phyloP scores from a whole-genome alignment of 2,888 invertebrate species.

The Dorcus hopei region DNA sequence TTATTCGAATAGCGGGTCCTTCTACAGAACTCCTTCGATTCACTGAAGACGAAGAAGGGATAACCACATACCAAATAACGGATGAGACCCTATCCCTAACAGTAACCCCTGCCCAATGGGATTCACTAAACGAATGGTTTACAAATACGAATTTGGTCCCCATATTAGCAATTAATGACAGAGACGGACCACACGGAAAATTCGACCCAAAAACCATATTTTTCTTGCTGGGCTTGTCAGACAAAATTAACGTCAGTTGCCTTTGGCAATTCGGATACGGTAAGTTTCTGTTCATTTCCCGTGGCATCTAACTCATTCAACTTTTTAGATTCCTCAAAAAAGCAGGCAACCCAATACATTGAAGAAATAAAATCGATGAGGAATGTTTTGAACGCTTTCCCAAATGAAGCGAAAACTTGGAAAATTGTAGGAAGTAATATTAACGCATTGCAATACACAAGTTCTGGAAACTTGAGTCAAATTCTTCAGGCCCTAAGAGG shows the following conservation, averaged over 20 bases:
- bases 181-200: constrained; percentile 50
- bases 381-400: constrained; percentile 64
- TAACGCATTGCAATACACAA: constrained; percentile 34
- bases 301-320: neutral
- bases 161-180: constrained; percentile 66
- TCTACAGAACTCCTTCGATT: constrained; percentile 55
- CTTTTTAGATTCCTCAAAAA: constrained; percentile 53
- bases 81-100: constrained; percentile 29
- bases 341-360: constrained; percentile 57
- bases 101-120: constrained; percentile 44
- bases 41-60: constrained; percentile 28
- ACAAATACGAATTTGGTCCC: constrained; percentile 60
- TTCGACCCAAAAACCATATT: constrained; percentile 71
- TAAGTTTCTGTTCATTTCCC: constrained; percentile 41
- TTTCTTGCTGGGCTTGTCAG: constrained; percentile 65
- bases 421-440: constrained; percentile 62
- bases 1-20: constrained; percentile 70
- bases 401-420: constrained; percentile 55
- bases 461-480: constrained; percentile 31
- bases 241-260: constrained; percentile 61
- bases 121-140: constrained; percentile 53
- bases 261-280: constrained; percentile 75
- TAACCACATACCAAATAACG: constrained; percentile 5
- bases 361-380: constrained; percentile 62
- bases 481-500: too few species aligned